Percentiles rank a stretch among this genome's conserved stretches.
These are phyloP conservation scores for Pristionchus exspectatus DNA, from an alignment of 2,888 invertebrate genomes.

Conservation along the genomic window DNA sequence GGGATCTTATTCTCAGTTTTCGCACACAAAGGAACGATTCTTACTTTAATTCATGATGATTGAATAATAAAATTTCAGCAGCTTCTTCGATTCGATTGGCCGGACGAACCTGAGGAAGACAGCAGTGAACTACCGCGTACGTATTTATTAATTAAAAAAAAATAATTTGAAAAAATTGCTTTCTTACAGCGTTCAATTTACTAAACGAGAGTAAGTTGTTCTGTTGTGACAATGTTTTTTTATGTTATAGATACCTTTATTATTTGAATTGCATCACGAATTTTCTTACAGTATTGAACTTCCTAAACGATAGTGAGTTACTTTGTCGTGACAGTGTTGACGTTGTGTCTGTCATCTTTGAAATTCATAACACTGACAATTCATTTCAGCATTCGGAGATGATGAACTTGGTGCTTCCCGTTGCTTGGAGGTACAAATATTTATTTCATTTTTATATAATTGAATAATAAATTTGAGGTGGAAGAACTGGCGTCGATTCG, in stretches of 20 bases:
- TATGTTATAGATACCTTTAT: too few species aligned
- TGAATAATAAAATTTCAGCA: neutral
- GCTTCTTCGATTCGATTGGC: neutral
- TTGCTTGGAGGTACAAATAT: slow-evolving; percentile 23
- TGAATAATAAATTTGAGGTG: slow-evolving; percentile 13
- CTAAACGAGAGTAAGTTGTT: neutral
- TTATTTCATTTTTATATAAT: neutral
- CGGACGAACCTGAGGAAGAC: slow-evolving; percentile 6
- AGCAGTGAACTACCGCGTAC: slow-evolving; percentile 19
- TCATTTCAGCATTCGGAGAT: slow-evolving; percentile 49
- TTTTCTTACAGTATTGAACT: neutral
- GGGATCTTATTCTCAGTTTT: neutral
- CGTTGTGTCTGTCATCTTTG: neutral
- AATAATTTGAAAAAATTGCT: neutral
- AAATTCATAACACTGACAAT: neutral
- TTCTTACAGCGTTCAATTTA: neutral
- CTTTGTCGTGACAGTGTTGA: neutral
- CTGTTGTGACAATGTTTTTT: neutral
- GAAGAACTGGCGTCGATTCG: slow-evolving; percentile 31
- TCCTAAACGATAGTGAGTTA: neutral
- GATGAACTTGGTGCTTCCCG: slow-evolving; percentile 23
- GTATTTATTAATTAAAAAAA: neutral
- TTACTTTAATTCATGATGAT: neutral
- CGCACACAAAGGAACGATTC: neutral
- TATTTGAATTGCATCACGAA: neutral